Conservation (phyloP, 1,140 invertebrate species). For the Bombyx mori region ASM3026992v2 NC_085130.1:9028501-9029000, state of each 20-base stretch:
- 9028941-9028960: no score
- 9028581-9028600: no score
- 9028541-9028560: no score
- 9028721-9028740: conserved; percentile 10
- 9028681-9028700: conserved; percentile 15
- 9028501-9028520: no score
- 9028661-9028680: conserved; percentile 9
- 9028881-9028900: no score
- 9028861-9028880: no score
- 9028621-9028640: conserved; percentile 2
- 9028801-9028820: conserved; percentile 39
- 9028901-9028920: no score
- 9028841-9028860: not conserved
- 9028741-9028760: conserved; percentile 9
- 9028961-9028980: no score
- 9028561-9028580: no score
- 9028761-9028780: conserved; percentile 17
- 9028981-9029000: no score
- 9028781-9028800: conserved; percentile 26
- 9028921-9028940: no score
- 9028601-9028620: not conserved
- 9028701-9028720: conserved; percentile 19
- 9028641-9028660: conserved; percentile 4
- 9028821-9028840: conserved; percentile 8
- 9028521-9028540: no score